Evolutionary conservation across 2,888 invertebrate species (phyloP), one percentile per base, ranked within the genome.

Genomic region (Harpagoxenus sublaevis): DNA sequence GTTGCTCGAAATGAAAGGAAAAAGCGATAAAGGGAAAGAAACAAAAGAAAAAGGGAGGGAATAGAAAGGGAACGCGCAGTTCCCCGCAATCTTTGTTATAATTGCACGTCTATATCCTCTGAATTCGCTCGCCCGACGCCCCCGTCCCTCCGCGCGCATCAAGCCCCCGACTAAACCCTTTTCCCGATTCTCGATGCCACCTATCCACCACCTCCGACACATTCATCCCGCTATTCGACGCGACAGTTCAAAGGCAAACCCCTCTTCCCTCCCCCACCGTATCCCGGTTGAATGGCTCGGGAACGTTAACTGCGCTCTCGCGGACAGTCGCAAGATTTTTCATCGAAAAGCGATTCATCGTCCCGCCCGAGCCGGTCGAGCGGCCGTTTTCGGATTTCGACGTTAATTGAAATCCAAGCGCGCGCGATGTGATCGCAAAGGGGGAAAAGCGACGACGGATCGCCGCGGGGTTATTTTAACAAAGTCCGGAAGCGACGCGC

Each of bases 111-210:
- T 84, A 75, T 86, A 75, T 86, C 83, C 71, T 63, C 10, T 78
- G 84, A 84, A 87, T 84, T 75, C 89, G 84, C 62, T 66, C 62
- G 78, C 28, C 57, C 23, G 35, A 45, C 45, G 15, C 18, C 35
- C 35, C 39, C 66, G 35, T 68, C 81, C 60, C 45, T 60, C 71
- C 23, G 23, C 83, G 65, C 57, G 18, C 85, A 53, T 51, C 66
- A 57, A 75, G 65, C 78, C 45, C 75, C 62, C 83, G 70, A 42
- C 55, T 85, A 87, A 88, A 89, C 75, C 89, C 88, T 87, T 87
- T 89, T 89, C 84, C 87, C 89, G 81, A 89, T 89, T 88, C 88
- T 84, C 87, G 68, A 88, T 86, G 87, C 89, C 81, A 87, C 85
- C 86, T 89, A 87, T 82, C 83, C 83, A 66, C 53, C 84, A 73